These are phyloP conservation scores for Procambarus clarkii DNA, from an alignment of 1,140 invertebrate species.

Conservation along the genomic window DNA sequence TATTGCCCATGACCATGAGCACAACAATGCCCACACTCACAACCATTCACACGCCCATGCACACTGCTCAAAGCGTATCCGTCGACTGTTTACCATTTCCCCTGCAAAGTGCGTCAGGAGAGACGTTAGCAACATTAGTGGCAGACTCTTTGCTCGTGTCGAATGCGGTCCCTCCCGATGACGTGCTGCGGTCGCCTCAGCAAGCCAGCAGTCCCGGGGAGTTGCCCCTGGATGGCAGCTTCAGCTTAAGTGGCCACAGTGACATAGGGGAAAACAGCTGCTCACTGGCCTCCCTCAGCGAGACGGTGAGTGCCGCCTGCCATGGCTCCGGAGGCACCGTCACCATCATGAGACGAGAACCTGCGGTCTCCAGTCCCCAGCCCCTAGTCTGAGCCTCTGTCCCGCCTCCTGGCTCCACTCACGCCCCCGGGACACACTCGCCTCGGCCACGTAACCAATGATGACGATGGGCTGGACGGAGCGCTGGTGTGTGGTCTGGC, in stretches of 20 bases:
- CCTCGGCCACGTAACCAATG: not conserved
- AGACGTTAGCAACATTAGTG: constrained; percentile 47
- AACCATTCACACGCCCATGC: not conserved
- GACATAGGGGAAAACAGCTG: constrained; percentile 39
- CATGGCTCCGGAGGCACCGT: constrained; percentile 70
- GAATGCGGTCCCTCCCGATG: constrained; percentile 54
- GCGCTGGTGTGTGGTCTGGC: constrained; percentile 42
- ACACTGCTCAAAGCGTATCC: not conserved
- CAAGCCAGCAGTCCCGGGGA: constrained; percentile 52
- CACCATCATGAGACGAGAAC: constrained; percentile 62
- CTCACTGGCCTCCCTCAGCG: constrained; percentile 50
- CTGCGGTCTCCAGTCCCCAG: constrained; percentile 14
- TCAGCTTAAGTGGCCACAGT: constrained; percentile 47
- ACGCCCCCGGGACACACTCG: constrained; percentile 53
- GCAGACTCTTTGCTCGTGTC: constrained; percentile 47
- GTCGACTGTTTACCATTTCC: constrained; percentile 23
- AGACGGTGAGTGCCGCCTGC: constrained; percentile 66
- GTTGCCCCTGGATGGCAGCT: constrained; percentile 51
- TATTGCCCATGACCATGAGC: not conserved
- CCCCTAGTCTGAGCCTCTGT: constrained; percentile 64
- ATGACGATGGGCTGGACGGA: constrained; percentile 52
- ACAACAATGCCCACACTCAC: constrained; percentile 5
- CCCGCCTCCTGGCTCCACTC: constrained; percentile 59
- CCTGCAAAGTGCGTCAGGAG: constrained; percentile 38
- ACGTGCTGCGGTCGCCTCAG: constrained; percentile 47